Conservation (phyloP, 2,113 vertebrate genomes). For the Sphaerodactylus townsendi region DNA sequence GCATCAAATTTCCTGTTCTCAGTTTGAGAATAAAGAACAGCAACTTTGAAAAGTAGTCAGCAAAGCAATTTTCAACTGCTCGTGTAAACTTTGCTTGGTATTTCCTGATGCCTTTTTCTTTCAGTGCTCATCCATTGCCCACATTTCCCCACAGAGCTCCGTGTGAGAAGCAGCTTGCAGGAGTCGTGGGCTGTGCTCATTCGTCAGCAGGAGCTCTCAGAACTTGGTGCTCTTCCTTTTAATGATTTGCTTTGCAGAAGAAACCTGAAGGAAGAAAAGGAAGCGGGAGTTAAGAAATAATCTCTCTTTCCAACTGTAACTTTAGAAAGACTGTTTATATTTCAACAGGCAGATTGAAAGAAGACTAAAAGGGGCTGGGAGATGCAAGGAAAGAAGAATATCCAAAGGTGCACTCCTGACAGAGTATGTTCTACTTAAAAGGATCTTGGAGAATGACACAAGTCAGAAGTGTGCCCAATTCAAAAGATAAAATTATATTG, state of each 20-base stretch:
- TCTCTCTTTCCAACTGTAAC: slow-evolving; percentile 2
- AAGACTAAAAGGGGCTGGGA: neutral
- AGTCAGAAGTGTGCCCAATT: neutral
- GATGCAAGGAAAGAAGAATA: neutral
- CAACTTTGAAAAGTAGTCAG: slow-evolving; percentile 17
- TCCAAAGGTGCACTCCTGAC: neutral
- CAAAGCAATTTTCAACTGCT: slow-evolving; percentile 33
- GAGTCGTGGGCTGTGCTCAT: slow-evolving; percentile 15
- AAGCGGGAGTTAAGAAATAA: slow-evolving; percentile 15
- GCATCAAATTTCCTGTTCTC: slow-evolving; percentile 2
- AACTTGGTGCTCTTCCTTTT: slow-evolving; percentile 8
- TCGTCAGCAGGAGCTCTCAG: slow-evolving; percentile 34
- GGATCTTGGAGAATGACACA: neutral
- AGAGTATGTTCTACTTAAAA: neutral
- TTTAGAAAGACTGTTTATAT: slow-evolving; percentile 30
- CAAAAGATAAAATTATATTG: neutral
- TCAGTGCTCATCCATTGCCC: neutral
- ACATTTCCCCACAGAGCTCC: slow-evolving; percentile 50
- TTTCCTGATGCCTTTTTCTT: slow-evolving; percentile 25
- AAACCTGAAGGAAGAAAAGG: slow-evolving; percentile 44
- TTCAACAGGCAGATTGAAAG: neutral
- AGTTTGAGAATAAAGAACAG: slow-evolving; percentile 11
- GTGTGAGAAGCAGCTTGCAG: slow-evolving; percentile 27
- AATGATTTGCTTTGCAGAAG: slow-evolving; percentile 21
- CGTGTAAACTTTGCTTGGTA: slow-evolving; percentile 47